These are phyloP conservation scores for Phaedon cochleariae DNA, from an alignment of 2,888 invertebrate species.

Conservation along the genomic window DNA sequence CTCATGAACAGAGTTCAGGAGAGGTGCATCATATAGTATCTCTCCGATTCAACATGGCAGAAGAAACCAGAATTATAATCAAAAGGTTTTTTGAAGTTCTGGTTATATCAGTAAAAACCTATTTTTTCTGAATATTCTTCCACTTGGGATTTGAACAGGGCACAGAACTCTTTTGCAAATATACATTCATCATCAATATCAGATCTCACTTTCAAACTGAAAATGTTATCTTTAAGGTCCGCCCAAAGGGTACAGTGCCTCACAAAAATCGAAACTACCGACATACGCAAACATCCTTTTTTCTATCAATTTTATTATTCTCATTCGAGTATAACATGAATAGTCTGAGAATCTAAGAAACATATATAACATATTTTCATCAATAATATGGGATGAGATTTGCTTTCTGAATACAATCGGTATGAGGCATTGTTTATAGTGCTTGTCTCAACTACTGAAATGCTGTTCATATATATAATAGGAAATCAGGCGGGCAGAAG, in stretches of 20 bases:
- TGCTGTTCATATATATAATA: too few relatives aligned
- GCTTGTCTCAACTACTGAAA: too few relatives aligned
- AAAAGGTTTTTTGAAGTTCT: background rate
- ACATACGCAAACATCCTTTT: slow-evolving; percentile 8
- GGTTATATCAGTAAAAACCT: background rate
- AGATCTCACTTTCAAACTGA: background rate
- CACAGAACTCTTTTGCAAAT: background rate
- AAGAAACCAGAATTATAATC: background rate
- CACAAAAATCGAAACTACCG: background rate
- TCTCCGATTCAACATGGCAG: background rate
- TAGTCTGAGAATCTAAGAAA: too few relatives aligned
- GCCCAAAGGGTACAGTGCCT: slow-evolving; percentile 3
- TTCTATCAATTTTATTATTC: too few relatives aligned
- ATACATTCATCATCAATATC: background rate
- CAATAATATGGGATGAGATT: too few relatives aligned
- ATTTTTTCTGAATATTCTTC: background rate
- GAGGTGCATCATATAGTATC: background rate
- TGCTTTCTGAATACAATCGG: too few relatives aligned
- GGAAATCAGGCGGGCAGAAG: too few relatives aligned
- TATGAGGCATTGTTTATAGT: too few relatives aligned
- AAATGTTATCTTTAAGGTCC: slow-evolving; percentile 1
- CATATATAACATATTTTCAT: too few relatives aligned
- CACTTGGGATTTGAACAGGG: background rate
- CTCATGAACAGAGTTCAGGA: background rate
- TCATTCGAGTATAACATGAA: too few relatives aligned